Conservation (phyloP, 2,888 invertebrate genomes). For the Agrilus biguttatus region DNA sequence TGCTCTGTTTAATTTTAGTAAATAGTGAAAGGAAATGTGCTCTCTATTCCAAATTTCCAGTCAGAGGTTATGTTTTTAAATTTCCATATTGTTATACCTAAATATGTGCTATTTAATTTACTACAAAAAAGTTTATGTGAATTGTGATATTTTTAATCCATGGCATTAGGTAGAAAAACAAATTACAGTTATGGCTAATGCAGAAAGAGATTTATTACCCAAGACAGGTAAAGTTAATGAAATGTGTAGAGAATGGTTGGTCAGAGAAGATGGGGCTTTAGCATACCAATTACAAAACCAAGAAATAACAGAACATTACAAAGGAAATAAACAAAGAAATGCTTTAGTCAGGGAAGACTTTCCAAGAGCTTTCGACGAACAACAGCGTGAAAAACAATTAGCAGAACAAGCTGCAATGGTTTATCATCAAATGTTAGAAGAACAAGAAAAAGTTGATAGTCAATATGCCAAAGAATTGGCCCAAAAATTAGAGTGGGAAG, state of each 20-base stretch:
- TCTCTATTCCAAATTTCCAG: too few relatives aligned
- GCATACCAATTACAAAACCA: conserved; percentile 68
- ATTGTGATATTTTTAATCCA: too few relatives aligned
- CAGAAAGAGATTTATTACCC: conserved; percentile 37
- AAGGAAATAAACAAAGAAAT: conserved; percentile 59
- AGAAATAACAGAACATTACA: conserved; percentile 67
- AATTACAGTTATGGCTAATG: conserved; percentile 5
- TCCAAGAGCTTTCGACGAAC: conserved; percentile 60
- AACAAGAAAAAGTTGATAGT: conserved; percentile 58
- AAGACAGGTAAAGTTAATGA: conserved; percentile 53
- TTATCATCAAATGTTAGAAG: conserved; percentile 43
- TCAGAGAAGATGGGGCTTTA: conserved; percentile 70
- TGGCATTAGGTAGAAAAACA: too few relatives aligned
- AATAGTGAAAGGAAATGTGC: too few relatives aligned
- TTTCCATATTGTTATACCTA: too few relatives aligned
- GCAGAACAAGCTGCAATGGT: conserved; percentile 46
- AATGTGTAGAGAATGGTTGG: conserved; percentile 71
- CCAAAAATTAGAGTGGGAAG: conserved; percentile 44
- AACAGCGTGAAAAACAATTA: conserved; percentile 50
- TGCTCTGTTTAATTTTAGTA: too few relatives aligned
- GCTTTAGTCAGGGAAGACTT: conserved; percentile 66
- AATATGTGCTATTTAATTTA: too few relatives aligned
- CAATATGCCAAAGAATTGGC: conserved; percentile 52
- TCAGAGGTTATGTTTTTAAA: too few relatives aligned
- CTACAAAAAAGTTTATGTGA: too few relatives aligned